Percentiles rank a stretch among this genome's conserved stretches.
Evolutionary conservation across 2,888 invertebrate genomes (phyloP).

Genomic region (Pseudolycoriella hygida): DNA sequence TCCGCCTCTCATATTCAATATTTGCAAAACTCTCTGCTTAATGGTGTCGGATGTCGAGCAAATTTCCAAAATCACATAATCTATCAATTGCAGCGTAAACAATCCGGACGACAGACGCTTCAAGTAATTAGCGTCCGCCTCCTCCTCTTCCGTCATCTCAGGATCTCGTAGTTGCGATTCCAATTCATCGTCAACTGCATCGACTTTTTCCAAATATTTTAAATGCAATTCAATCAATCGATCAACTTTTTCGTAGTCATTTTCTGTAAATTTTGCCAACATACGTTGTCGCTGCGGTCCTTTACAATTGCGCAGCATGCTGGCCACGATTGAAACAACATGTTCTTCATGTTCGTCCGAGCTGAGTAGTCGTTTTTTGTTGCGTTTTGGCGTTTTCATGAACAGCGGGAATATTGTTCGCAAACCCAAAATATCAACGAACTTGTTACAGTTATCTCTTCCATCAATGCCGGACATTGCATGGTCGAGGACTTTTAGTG

Average conservation of each 20-base stretch:
- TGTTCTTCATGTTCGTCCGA: conserved; percentile 90
- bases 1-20: conserved; percentile 74
- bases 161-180: conserved; percentile 33
- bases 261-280: conserved; percentile 90
- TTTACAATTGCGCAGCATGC: conserved; percentile 82
- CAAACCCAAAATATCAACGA: conserved; percentile 92
- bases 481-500: conserved; percentile 93
- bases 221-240: conserved; percentile 90
- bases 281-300: conserved; percentile 80
- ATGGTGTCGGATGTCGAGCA: conserved; percentile 45
- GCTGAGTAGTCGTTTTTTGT: conserved; percentile 57
- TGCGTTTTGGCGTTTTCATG: conserved; percentile 93
- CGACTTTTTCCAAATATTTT: conserved; percentile 88
- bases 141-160: conserved; percentile 32
- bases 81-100: conserved; percentile 90
- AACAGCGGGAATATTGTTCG: conserved; percentile 95
- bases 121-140: conserved; percentile 69
- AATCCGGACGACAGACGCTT: conserved; percentile 82
- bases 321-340: conserved; percentile 81
- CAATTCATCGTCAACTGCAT: conserved; percentile 61
- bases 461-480: conserved; percentile 90
- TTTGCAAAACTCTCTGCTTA: conserved; percentile 75
- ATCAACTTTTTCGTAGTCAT: conserved; percentile 96
- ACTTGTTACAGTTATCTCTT: conserved; percentile 89
- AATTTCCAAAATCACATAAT: conserved; percentile 72